Evolutionary conservation across 2,113 vertebrate genomes (phyloP), one percentile per base, ranked within the genome.

Genomic region (Alligator sinensis): DNA sequence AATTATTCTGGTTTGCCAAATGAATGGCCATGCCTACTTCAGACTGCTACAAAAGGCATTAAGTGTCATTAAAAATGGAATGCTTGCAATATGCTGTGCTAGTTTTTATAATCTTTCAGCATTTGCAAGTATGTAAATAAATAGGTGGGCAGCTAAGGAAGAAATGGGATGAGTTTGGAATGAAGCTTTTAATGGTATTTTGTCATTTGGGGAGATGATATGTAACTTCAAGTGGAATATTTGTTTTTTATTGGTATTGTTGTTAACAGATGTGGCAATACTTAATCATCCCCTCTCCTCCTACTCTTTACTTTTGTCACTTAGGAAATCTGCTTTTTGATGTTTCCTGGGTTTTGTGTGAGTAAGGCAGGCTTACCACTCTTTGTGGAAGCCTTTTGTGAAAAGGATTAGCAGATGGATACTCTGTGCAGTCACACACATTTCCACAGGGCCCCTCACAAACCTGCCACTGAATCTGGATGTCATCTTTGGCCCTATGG

Each of bases 121-220:
- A 14, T 66, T 91, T 77, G 88, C 17, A 38, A 2, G 3, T 89
- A 11, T 78, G 18, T 15, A 75, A 34, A 1, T 12, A 74, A 21
- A 27, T 72, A 16, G 2, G 60, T 3, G 78, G 70, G 34, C n/a
- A 72, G 13, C 0, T 2, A 80, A 80, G 54, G 64, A 47, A 5
- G 55, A 16, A 18, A 22, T 63, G 25, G 0, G 61, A 47, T 87
- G 12, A 85, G 19, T 72, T 95, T 7, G 4, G 66, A 13, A 2
- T 4, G 70, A 21, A 13, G 7, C 3, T 89, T 86, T 21, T 0
- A 0, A n/a, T 34, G 27, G 47, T 2, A 19, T 0, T 0, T 75
- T 70, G 84, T 86, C 80, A 59, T 78, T 60, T 60, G n/a, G 15
- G 13, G 19, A 59, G 30, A 60, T 59, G n/a, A 78, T 30, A 14